Evolutionary conservation across 2,113 vertebrate species (phyloP).

Genomic region (Phylloscopus trochiloides): DNA sequence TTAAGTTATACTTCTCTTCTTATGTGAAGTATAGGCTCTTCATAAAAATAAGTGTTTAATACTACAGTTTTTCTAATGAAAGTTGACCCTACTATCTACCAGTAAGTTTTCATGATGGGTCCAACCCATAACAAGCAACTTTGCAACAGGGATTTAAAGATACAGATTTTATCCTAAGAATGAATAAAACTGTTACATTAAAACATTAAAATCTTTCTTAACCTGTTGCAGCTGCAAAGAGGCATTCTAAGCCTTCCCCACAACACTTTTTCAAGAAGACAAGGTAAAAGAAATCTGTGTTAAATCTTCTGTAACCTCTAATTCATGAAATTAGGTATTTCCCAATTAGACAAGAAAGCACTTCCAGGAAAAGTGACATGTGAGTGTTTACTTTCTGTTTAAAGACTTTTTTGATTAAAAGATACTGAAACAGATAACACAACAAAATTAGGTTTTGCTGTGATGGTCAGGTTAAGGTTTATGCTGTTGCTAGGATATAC

Average conservation of each 20-base stretch:
- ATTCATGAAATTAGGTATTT: constrained; percentile 69
- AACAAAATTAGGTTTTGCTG: constrained; percentile 72
- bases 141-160: neutral
- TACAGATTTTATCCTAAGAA: neutral
- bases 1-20: neutral
- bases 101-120: neutral
- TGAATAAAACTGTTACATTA: neutral
- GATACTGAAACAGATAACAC: constrained; percentile 72
- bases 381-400: constrained; percentile 70
- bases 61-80: neutral
- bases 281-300: constrained; percentile 57
- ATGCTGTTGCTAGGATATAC: constrained; percentile 78
- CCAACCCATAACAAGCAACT: neutral
- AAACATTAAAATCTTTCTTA: neutral
- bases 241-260: neutral
- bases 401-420: constrained; percentile 77
- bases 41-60: neutral
- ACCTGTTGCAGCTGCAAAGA: neutral
- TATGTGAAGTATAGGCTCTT: neutral
- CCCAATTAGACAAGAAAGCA: constrained; percentile 63
- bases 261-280: neutral
- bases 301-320: constrained; percentile 50
- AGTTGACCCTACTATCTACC: neutral
- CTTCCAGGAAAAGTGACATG: constrained; percentile 49
- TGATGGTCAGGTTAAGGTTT: constrained; percentile 66